Base-by-base conservation (phyloP, 1,140 invertebrate species). In the Meloidogyne chitwoodi region DNA sequence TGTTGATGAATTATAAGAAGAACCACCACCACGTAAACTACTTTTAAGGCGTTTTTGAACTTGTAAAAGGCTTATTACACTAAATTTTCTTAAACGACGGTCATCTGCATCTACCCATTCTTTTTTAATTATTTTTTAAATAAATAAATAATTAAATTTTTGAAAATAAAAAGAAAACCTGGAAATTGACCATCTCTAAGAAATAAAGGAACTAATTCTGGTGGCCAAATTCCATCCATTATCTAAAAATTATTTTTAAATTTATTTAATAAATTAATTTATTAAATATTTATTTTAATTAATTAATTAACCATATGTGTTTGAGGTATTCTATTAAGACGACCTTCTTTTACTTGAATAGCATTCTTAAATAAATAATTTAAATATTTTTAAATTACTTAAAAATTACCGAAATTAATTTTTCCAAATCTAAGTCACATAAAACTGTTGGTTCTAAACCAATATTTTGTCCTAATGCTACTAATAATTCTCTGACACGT, bases 221-320 rank as follows among this genome's bases (percentile, higher is more conserved):
- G 84, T 27, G 83, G 83, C 83, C 83, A 85, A 31, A 85, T 85
- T 16, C 83, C 83, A 31, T 85, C 83, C 38, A 85, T 81, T 41
- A 84, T 79, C 71, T 72, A 63, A 34, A 14, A 12, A 68, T 24
- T 38, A 27, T 10, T 26, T 26, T 68, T 27, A 26, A 10, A 68
- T 34, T 24, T 24, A 11, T 10, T 68, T 29, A 67, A 67, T 31
- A n/a, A n/a, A n/a, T n/a, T n/a, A n/a, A n/a, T n/a, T n/a, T n/a
- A n/a, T n/a, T n/a, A n/a, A n/a, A n/a, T n/a, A n/a, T n/a, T n/a
- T n/a, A n/a, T 67, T 56, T 8, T 63, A 22, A 56, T 48, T 63
- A n/a, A 22, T n/a, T 31, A 24, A 69, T 24, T 44, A 10, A 63
- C 71, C 76, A 80, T 80, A 68, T 84, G 80, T n/a, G 77, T 84